Evolutionary conservation across 1,140 invertebrate species (phyloP), one percentile per base, ranked within the genome.

Genomic region (Aphelenchoides besseyi): DNA sequence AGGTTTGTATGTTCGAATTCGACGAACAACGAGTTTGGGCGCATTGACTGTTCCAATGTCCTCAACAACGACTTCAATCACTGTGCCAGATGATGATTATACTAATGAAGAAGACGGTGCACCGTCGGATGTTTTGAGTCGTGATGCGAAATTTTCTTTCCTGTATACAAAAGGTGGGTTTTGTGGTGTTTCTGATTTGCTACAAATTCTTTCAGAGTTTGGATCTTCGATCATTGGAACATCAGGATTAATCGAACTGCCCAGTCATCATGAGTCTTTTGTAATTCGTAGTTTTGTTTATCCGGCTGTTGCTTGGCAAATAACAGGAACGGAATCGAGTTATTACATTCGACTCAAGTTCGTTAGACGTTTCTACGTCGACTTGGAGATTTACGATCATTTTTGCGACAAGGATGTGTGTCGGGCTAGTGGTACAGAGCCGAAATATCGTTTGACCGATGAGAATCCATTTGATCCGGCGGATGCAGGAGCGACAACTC

Each of bases 331-430:
- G 23, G 18, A 52, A 8, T 29, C 62, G 16, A 29, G 16, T 16
- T 8, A 52, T 23, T 66, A 59, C 62, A 66, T 66, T 66, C 62
- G 62, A 8, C 5, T 66, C 8, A 5, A 26, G 33, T 8, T 66
- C 16, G 5, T 16, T 8, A 67, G 61, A 5, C 5, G 18, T 8
- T 52, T 29, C 18, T 5, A 66, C n/a, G 23, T 67, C 18, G 30
- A 66, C 23, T 8, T 66, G 5, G n/a, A 55, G 3, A 23, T 66
- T 29, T 66, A 54, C 3, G 62, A 66, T 29, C 16, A 59, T 29
- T 29, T 8, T 67, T 66, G 62, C 62, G 3, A 66, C 5, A 5
- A 8, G 3, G 5, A 16, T 29, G 62, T 16, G 3, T 66, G 62
- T 61, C 12, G 12, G 41, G 41, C 57, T 16, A 53, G 12, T 9